These are phyloP conservation scores for Dicentrarchus labrax DNA, from an alignment of 2,113 vertebrate genomes.

Conservation along the genomic window DNA sequence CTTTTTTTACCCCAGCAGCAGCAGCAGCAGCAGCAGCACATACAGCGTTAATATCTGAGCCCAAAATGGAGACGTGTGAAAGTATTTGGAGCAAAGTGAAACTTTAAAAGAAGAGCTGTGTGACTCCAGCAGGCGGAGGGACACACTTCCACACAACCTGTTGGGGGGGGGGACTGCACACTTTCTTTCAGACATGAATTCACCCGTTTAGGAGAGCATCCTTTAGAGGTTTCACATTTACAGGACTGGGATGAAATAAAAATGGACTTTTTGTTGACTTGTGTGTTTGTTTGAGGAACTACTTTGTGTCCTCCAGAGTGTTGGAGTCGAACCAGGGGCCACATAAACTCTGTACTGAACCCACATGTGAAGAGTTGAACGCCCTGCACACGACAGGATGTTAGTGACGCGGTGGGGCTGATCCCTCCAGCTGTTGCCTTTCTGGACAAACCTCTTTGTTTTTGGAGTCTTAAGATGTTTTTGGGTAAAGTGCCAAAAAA, in stretches of 20 bases:
- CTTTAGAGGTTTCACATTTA: background rate
- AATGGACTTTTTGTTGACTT: background rate
- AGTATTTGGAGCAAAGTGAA: conserved; percentile 57
- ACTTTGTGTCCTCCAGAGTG: background rate
- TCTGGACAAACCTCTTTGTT: conserved; percentile 17
- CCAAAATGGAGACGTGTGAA: conserved; percentile 86
- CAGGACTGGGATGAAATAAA: background rate
- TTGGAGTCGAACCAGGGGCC: background rate
- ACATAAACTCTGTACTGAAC: background rate
- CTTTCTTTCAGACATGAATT: background rate
- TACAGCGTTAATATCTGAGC: conserved; percentile 15
- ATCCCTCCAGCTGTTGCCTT: conserved; percentile 67
- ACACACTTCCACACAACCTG: background rate
- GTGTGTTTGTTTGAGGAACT: too few species aligned
- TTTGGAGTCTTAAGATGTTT: conserved; percentile 20
- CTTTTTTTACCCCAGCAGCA: conserved; percentile 75
- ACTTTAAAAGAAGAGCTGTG: background rate
- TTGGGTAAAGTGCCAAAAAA: conserved; percentile 1
- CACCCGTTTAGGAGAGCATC: background rate
- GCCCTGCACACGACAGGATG: conserved; percentile 5
- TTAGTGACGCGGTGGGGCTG: conserved; percentile 8
- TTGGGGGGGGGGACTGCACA: background rate
- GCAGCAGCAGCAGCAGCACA: conserved; percentile 3
- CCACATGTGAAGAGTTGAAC: background rate
- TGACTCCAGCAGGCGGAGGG: background rate